Conservation (phyloP, 2,113 vertebrate genomes). For the Sturnus vulgaris region DNA sequence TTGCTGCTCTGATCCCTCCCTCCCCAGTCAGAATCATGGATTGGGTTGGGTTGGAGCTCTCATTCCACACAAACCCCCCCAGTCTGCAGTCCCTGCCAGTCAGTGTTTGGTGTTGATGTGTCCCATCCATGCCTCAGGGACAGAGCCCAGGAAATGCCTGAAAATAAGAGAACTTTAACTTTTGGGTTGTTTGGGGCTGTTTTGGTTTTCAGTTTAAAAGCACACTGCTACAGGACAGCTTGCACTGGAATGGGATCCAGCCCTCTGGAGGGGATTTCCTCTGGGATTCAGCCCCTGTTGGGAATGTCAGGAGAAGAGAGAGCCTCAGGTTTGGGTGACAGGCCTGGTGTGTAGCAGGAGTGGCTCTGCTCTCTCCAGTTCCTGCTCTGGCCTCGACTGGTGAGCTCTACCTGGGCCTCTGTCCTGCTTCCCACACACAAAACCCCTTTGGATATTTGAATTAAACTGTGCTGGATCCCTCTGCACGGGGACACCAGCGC, state of each 20-base stretch:
- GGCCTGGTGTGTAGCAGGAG: not conserved
- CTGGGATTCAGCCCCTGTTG: not conserved
- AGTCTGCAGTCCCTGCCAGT: not conserved
- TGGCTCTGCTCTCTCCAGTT: fast-evolving
- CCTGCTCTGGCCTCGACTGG: not conserved
- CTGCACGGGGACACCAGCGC: not conserved
- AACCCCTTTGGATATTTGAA: not conserved
- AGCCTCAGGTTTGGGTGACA: fast-evolving
- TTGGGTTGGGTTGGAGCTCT: not conserved
- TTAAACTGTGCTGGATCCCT: not conserved
- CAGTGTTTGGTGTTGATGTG: not conserved
- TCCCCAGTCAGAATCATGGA: not conserved
- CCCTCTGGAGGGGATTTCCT: not conserved
- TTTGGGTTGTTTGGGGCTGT: not conserved
- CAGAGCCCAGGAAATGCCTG: not conserved
- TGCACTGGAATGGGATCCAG: not conserved
- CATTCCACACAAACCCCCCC: too few relatives aligned
- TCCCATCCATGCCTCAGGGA: fast-evolving
- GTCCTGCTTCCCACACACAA: not conserved
- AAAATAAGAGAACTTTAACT: not conserved
- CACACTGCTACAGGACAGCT: fast-evolving
- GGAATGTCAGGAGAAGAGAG: not conserved
- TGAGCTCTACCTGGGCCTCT: not conserved
- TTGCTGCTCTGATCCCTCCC: not conserved
- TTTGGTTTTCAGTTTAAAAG: not conserved